Evolutionary conservation across 2,888 invertebrate genomes (phyloP).

Genomic region (Coelinius sp.): DNA sequence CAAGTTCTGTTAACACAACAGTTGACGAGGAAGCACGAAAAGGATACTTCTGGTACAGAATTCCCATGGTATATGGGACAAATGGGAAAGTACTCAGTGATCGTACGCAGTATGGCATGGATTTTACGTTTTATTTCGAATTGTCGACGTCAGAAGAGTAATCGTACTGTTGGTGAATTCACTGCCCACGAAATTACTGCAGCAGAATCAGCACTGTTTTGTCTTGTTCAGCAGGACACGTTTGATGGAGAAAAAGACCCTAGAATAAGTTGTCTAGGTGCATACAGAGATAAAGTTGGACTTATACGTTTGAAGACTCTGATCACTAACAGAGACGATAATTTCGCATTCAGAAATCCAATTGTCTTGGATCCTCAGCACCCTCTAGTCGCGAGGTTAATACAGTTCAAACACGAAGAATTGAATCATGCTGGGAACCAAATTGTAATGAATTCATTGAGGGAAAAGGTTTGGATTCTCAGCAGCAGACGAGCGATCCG

Average conservation of each 20-base stretch:
- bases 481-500: constrained; percentile 26
- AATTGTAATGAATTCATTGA: constrained; percentile 11
- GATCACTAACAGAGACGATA: constrained; percentile 30
- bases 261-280: neutral
- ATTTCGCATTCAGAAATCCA: constrained; percentile 15
- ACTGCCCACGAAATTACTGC: neutral
- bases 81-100: neutral
- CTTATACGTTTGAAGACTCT: constrained; percentile 38
- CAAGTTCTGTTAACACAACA: neutral
- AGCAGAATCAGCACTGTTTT: neutral
- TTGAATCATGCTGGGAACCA: neutral
- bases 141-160: neutral
- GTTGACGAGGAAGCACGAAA: neutral
- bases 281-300: neutral
- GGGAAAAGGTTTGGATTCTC: constrained; percentile 37
- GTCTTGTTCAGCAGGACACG: neutral
- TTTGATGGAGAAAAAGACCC: neutral
- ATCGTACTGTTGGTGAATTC: neutral
- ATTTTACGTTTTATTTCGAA: constrained; percentile 6
- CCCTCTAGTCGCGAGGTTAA: neutral
- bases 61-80: neutral
- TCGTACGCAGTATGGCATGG: neutral
- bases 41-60: neutral
- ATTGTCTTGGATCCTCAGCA: constrained; percentile 26
- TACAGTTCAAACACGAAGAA: neutral